phyloP scores from a whole-genome alignment of 2,888 invertebrate species.

The Abscondita cerata region DNA sequence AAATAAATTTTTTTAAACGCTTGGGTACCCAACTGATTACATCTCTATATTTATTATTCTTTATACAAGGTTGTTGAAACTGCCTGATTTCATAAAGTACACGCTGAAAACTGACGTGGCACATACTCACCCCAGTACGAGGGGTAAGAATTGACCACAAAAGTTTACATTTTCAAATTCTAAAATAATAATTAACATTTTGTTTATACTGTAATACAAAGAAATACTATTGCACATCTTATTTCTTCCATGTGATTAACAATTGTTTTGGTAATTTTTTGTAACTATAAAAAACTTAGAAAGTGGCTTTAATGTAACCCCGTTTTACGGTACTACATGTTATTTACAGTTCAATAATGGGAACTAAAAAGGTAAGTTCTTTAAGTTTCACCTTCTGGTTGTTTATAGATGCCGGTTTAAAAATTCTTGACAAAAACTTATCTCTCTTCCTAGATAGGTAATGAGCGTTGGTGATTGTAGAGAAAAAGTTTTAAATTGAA shows the following conservation, averaged over 20 bases:
- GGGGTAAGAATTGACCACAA: too few species aligned
- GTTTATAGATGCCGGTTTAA: too few species aligned
- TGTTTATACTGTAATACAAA: background rate
- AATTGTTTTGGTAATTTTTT: background rate
- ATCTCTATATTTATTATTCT: background rate
- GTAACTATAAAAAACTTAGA: background rate
- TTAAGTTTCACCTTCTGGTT: too few species aligned
- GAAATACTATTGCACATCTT: background rate
- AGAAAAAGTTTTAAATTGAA: too few species aligned
- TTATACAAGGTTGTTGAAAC: background rate
- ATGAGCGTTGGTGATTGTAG: too few species aligned
- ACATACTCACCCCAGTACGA: too few species aligned
- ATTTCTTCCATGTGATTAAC: background rate
- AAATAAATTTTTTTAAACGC: background rate
- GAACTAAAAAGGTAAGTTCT: too few species aligned
- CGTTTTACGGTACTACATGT: background rate
- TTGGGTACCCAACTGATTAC: background rate
- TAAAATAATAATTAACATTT: background rate
- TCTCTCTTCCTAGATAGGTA: too few species aligned
- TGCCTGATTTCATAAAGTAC: background rate
- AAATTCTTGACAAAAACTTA: too few species aligned
- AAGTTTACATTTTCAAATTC: too few species aligned
- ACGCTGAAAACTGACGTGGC: too few species aligned
- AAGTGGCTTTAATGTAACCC: background rate
- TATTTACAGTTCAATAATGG: too few species aligned